Base-by-base conservation (phyloP, 2,888 invertebrate species). In the Troilus luridus region DNA sequence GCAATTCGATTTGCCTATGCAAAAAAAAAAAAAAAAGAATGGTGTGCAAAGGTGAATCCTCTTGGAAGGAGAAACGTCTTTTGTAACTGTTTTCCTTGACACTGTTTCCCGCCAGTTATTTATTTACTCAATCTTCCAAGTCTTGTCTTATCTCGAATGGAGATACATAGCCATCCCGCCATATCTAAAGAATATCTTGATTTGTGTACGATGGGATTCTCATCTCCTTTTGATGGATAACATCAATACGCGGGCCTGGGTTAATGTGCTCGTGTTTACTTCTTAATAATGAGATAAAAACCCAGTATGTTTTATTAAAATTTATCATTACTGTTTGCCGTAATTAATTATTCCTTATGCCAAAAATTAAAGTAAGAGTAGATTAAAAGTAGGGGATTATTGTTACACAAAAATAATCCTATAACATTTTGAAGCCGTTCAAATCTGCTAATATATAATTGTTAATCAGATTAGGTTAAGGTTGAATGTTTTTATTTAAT, bases 21-120 rank as follows among this genome's bases (percentile, higher is more conserved):
- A 17, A 77, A 17, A 41, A 41, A 77, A 14, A 21, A 85, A 85
- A 85, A 81, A 81, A 21, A 19, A 41, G 54, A 58, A 58, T 56
- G n/a, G 21, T 85, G 85, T 56, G 85, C 85, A 85, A 85, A 85
- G 85, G 85, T 54, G 85, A 85, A 85, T 58, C 85, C 85, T 56
- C n/a, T 11, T 6, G 9, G 56, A 58, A 85, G 56, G 85, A 85
- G 85, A 85, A 85, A 85, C 85, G 85, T 88, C 88, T 62, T 88
- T 62, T 88, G 60, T 58, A 62, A 59, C 60, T 27, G 17, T 14
- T 88, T 62, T 41, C 88, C 88, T 88, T 88, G 88, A 88, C 88
- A 88, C 88, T 88, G 88, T 88, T 88, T 88, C 88, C 58, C 58
- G 21, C 60, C 8, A 56, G 85, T 85, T 85, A 85, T 85, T 85